Evolutionary conservation across 2,888 invertebrate genomes (phyloP).

Genomic region (Epiblema foenella): DNA sequence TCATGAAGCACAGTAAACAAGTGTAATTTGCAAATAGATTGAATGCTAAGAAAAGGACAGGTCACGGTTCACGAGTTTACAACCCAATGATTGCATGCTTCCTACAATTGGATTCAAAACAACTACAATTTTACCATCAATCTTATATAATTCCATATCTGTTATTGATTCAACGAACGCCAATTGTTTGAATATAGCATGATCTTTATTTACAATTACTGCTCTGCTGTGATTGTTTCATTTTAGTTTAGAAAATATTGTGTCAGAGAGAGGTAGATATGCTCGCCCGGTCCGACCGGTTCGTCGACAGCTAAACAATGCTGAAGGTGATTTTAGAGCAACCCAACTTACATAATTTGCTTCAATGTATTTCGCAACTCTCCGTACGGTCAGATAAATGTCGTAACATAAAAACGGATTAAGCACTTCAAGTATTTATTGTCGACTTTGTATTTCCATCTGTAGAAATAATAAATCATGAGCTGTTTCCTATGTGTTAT

Average conservation of each 20-base stretch:
- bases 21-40: constrained; percentile 56
- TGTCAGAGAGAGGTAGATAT: constrained; percentile 50
- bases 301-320: constrained; percentile 56
- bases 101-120: constrained; percentile 55
- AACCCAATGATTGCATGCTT: constrained; percentile 56
- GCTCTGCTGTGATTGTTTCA: constrained; percentile 62
- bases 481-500: constrained; percentile 50
- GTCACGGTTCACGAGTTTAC: constrained; percentile 56
- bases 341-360: constrained; percentile 63
- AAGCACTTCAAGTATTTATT: constrained; percentile 49
- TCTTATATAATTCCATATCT: constrained; percentile 62
- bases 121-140: constrained; percentile 56
- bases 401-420: constrained; percentile 49
- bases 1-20: constrained; percentile 1
- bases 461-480: constrained; percentile 52
- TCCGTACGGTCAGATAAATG: constrained; percentile 48
- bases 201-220: constrained; percentile 62
- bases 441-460: constrained; percentile 50
- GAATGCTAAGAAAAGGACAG: constrained; percentile 69
- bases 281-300: constrained; percentile 57
- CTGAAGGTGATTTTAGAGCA: constrained; percentile 55
- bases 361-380: constrained; percentile 56
- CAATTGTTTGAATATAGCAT: constrained; percentile 57
- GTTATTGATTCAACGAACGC: constrained; percentile 57
- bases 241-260: constrained; percentile 55